Percentiles rank a stretch among this genome's conserved stretches.
phyloP scores from a whole-genome alignment of 2,888 invertebrate species.

The Trissolcus japonicus region DNA sequence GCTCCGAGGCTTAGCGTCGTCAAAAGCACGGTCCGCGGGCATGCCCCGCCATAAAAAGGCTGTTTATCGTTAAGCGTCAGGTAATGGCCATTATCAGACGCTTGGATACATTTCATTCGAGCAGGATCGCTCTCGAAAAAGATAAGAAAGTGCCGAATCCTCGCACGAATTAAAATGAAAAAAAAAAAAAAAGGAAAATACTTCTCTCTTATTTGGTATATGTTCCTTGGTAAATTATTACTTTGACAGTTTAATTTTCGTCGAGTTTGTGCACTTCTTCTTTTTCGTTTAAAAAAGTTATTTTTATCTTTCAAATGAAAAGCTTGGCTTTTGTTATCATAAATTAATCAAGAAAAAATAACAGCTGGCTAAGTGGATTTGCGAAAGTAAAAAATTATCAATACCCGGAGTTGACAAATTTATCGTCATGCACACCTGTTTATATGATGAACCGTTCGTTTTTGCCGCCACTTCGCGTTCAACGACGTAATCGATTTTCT shows the following conservation, averaged over 20 bases:
- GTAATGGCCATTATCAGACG: conserved; percentile 34
- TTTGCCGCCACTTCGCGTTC: conserved; percentile 11
- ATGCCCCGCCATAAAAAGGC: conserved; percentile 32
- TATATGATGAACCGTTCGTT: conserved; percentile 40
- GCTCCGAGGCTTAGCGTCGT: conserved; percentile 17
- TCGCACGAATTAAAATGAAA: background rate
- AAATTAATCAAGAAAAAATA: conserved; percentile 8
- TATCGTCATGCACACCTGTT: conserved; percentile 39
- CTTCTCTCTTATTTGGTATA: no score
- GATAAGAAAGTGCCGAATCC: conserved; percentile 1
- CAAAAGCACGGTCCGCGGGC: conserved; percentile 11
- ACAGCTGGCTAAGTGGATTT: conserved; percentile 4
- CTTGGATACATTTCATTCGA: conserved; percentile 30
- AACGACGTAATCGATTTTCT: conserved; percentile 30
- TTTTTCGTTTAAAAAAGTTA: background rate
- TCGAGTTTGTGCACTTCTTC: no score
- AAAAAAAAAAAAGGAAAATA: background rate
- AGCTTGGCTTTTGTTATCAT: background rate
- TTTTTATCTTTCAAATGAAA: conserved; percentile 2
- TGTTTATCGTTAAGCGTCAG: conserved; percentile 39
- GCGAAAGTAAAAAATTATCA: conserved; percentile 19
- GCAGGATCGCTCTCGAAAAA: conserved; percentile 7
- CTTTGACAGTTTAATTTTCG: no score
- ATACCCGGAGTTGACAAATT: conserved; percentile 33
- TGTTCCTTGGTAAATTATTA: no score